Evolutionary conservation across 2,797 vertebrate species (phyloP), one percentile per base, ranked within the genome.

Genomic region (Ctenochaetus hawaiiensis): DNA sequence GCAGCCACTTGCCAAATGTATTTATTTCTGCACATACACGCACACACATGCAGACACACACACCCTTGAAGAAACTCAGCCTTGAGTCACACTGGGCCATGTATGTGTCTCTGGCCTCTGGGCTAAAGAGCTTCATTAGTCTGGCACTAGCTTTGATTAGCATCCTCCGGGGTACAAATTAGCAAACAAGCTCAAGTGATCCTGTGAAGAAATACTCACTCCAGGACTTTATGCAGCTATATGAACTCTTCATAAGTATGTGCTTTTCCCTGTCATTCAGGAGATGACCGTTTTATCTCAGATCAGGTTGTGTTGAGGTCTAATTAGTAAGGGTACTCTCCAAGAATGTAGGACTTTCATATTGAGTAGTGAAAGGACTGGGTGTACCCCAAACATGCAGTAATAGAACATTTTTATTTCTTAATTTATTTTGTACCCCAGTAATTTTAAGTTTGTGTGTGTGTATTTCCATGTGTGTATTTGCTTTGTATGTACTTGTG

Each of bases 81-180:
- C 75, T 83, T 76, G 74, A 86, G 84, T 79, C 82, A 81, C 65
- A 76, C 30, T 34, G 16, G 56, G 78, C 72, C 75, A 80, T 88
- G 81, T 62, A 73, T 75, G 62, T 67, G 56, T 83, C 80, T 86
- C 84, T 77, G 61, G 92, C 75, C 92, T 91, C 83, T 72, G 78
- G 87, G 90, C 87, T 80, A 89, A 90, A 93, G 90, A 83, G 87
- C 92, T 88, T 93, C 91, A 92, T 95, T 95, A 93, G 86, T 81
- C 75, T 85, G 79, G 83, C 86, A 78, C 67, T 88, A 69, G 76
- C 90, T 94, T 91, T 94, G 82, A 94, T 94, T 89, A 90, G 87
- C 80, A 87, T 90, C 91, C 89, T 92, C 87, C 11, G 59, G 87
- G 90, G 91, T 93, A 78, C 93, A 93, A 89, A 94, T 94, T 93